Evolutionary conservation across 1,140 invertebrate species (phyloP).

Genomic region (Pygmarrhopalites habei): DNA sequence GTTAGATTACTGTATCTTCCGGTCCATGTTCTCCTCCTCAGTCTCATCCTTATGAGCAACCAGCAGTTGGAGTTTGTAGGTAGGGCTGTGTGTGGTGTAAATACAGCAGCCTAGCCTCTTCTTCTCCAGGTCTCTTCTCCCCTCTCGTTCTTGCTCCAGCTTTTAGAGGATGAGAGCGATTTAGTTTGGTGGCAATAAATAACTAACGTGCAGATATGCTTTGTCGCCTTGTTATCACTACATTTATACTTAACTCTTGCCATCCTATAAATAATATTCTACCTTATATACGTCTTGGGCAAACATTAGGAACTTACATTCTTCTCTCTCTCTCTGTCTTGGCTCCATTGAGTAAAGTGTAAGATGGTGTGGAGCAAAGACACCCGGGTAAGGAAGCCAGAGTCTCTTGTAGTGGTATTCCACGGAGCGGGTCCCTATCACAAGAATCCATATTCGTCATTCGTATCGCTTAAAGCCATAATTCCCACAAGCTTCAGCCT

Average conservation of each 20-base stretch:
- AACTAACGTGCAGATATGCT: constrained; percentile 29
- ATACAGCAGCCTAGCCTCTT: too few species aligned
- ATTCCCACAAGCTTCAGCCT: neutral
- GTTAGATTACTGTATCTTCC: too few species aligned
- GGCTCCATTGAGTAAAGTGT: too few species aligned
- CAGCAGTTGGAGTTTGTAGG: too few species aligned
- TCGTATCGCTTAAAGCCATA: neutral
- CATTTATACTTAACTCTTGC: constrained; percentile 23
- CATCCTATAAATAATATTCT: constrained; percentile 26
- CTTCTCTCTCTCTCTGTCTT: neutral
- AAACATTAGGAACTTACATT: neutral
- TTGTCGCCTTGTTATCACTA: constrained; percentile 32
- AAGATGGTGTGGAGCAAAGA: too few species aligned
- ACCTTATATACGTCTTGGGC: neutral
- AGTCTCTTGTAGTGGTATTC: too few species aligned
- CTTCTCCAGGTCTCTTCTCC: too few species aligned
- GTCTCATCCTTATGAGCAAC: too few species aligned
- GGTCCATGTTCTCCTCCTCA: too few species aligned
- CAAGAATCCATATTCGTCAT: constrained; percentile 2
- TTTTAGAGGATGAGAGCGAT: constrained; percentile 17
- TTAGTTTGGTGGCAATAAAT: constrained; percentile 23
- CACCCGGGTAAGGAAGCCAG: too few species aligned
- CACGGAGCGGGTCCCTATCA: neutral
- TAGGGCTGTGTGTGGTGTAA: too few species aligned
- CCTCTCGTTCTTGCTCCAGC: neutral